Evolutionary conservation across 2,888 invertebrate genomes (phyloP), one percentile per base, ranked within the genome.

Genomic region (Drosophila hamatofila): DNA sequence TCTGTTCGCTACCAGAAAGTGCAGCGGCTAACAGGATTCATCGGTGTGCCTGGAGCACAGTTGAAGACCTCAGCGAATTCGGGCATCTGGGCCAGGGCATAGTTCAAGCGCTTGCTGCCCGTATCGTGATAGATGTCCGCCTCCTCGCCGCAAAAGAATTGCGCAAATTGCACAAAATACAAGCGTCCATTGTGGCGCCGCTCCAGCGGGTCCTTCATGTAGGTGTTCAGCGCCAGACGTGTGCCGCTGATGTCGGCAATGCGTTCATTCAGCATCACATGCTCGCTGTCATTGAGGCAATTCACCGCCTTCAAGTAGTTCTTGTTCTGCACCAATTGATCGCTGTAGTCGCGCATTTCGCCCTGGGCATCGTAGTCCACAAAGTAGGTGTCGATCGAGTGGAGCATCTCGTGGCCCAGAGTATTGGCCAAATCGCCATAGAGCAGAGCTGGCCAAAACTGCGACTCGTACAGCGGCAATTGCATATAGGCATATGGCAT

Each of bases 391-490:
- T 91, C 91, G 42, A 91, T 88, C 44, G 88, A 88, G 51, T 91
- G 91, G 49, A 91, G 69, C 58, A 91, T 82, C 64, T 91, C 91
- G 56, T 91, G 91, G 16, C 91, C 91, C 52, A 91, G 44, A 0
- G 91, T 91, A 23, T 86, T 91, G 65, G 85, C 91, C 67, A 91
- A 49, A 25, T 91, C 91, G 11, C 91, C 91, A 41, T 89, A 91
- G 0, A 91, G 70, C 61, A 91, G 57, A 0, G 85, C 86, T 2
- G 92, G 88, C 88, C 91, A 90, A n/a, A 91, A 90, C 18, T 83
- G 75, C 0, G 73, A 68, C 25, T 86, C 75, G 44, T 86, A 91
- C 57, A 91, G 90, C 0, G 91, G 91, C 51, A 81, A 42, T 64
- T 85, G 88, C 0, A 90, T 72, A 30, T 91, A 91, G 21, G 89